A percentile compares a stretch with the other conserved stretches of the same genome.
Conservation (phyloP, 1,140 invertebrate genomes). For the Stegodyphus dumicola region DNA sequence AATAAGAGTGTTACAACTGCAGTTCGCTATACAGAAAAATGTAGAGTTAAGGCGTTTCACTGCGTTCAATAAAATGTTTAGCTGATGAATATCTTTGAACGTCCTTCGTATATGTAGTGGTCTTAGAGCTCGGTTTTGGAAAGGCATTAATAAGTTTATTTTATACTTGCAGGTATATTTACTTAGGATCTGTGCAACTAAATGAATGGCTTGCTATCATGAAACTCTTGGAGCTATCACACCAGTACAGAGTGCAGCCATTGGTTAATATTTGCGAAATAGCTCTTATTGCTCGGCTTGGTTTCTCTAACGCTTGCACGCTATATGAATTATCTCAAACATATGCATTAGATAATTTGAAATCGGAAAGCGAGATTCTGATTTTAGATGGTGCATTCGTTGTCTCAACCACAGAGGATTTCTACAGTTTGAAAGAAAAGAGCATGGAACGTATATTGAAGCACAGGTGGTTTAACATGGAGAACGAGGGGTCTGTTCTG, state of each 20-base stretch:
- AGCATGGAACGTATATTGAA: slow-evolving; percentile 3
- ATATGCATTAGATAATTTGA: neutral
- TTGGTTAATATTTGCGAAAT: slow-evolving; percentile 10
- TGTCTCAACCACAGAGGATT: slow-evolving; percentile 14
- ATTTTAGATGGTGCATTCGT: slow-evolving; percentile 26
- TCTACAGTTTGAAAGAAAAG: neutral
- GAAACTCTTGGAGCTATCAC: slow-evolving; percentile 15
- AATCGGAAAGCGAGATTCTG: neutral
- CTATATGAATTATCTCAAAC: slow-evolving; percentile 11
- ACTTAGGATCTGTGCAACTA: slow-evolving; percentile 13
- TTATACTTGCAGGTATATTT: slow-evolving; percentile 18
- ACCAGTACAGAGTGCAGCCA: slow-evolving; percentile 33
- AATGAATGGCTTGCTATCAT: slow-evolving; percentile 3
- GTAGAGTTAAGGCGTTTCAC: no score
- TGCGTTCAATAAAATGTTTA: no score
- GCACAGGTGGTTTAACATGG: slow-evolving; percentile 4
- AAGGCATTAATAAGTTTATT: no score
- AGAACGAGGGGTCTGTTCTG: slow-evolving; percentile 19
- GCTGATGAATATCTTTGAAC: no score
- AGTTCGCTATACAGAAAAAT: no score
- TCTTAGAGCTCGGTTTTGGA: no score
- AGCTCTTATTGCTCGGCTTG: neutral
- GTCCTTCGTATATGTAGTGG: no score
- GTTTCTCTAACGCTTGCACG: slow-evolving; percentile 10
- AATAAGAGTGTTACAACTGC: no score